Evolutionary conservation across 2,797 vertebrate species (phyloP).

Genomic region (Distichodus sexfasciatus): DNA sequence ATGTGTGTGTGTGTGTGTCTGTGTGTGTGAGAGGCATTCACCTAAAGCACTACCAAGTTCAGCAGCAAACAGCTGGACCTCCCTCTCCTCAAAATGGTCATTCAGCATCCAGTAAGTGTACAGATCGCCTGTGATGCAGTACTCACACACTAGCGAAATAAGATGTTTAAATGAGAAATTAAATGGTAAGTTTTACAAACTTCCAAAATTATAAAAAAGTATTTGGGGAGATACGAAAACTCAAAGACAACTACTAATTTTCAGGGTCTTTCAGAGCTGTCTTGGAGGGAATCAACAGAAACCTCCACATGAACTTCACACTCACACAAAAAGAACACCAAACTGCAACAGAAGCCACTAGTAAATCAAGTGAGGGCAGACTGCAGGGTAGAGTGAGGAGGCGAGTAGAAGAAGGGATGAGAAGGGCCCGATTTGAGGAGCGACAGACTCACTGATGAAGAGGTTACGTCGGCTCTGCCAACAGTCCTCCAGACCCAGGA

Average conservation of each 20-base stretch:
- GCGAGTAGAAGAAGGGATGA: not conserved
- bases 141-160: slow-evolving; percentile 77
- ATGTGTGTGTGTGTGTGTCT: not conserved
- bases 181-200: not conserved
- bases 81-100: slow-evolving; percentile 72
- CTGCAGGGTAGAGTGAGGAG: not conserved
- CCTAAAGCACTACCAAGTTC: slow-evolving; percentile 83
- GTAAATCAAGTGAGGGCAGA: not conserved
- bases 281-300: too few relatives aligned
- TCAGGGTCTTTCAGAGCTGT: too few relatives aligned
- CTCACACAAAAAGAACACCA: too few relatives aligned
- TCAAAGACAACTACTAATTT: too few relatives aligned
- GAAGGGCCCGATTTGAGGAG: slow-evolving; percentile 30
- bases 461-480: slow-evolving; percentile 89
- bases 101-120: slow-evolving; percentile 77
- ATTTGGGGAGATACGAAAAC: too few relatives aligned
- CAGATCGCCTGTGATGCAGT: slow-evolving; percentile 81
- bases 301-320: too few relatives aligned
- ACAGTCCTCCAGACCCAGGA: slow-evolving; percentile 86
- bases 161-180: not conserved
- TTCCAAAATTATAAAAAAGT: too few relatives aligned
- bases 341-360: not conserved
- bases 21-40: slow-evolving; percentile 59
- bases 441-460: slow-evolving; percentile 89
- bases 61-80: slow-evolving; percentile 79